A percentile compares a stretch with the other conserved stretches of the same genome.
Conservation (phyloP, 2,797 vertebrate genomes). For the Sparus aurata region DNA sequence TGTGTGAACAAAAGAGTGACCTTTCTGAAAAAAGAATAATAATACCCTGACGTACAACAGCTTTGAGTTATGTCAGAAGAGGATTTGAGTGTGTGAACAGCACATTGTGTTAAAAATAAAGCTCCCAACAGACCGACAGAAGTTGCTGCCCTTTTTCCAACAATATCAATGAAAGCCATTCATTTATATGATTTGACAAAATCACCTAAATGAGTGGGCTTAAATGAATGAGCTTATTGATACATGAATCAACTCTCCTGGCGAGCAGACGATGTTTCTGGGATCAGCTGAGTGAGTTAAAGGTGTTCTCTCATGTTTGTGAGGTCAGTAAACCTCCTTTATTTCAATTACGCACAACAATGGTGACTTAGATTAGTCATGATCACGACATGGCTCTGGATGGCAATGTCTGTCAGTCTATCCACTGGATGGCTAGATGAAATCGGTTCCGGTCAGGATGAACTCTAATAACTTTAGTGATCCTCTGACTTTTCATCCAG, state of each 20-base stretch:
- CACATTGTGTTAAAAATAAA: background rate
- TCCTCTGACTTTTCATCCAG: background rate
- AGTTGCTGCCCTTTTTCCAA: background rate
- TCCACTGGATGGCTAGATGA: background rate
- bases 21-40: background rate
- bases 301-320: background rate
- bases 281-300: slow-evolving; percentile 1
- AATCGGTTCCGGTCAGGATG: too few species aligned
- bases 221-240: background rate
- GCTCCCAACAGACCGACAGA: background rate
- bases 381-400: too few species aligned
- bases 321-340: too few species aligned
- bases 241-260: background rate
- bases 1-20: slow-evolving; percentile 25
- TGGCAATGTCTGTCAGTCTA: background rate
- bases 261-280: background rate
- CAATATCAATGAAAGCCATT: background rate
- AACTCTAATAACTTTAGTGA: background rate
- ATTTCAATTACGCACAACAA: background rate
- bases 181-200: background rate
- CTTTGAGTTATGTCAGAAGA: background rate
- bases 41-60: background rate
- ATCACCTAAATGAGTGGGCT: too few species aligned
- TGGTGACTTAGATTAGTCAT: too few species aligned
- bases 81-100: background rate